phyloP scores from a whole-genome alignment of 1,140 invertebrate genomes.

The Hesperophylax magnus region DNA sequence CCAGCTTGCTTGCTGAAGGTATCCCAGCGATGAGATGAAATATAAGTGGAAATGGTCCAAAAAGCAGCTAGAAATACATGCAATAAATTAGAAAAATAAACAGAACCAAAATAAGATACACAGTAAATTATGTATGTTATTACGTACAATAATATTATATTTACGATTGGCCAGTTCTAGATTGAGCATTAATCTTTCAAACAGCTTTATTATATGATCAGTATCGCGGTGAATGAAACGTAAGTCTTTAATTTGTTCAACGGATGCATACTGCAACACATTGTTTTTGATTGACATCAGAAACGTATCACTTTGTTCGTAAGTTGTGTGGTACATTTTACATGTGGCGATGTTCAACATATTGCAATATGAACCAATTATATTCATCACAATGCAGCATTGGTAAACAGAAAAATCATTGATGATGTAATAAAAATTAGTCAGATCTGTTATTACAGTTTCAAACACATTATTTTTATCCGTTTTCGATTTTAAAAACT shows the following conservation, averaged over 20 bases:
- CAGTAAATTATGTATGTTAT: no score
- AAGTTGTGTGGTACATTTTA: neutral
- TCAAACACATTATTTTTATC: no score
- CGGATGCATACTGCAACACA: neutral
- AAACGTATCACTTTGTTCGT: neutral
- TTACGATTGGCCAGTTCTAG: neutral
- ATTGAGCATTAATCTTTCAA: neutral
- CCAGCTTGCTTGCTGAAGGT: no score
- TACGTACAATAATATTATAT: constrained; percentile 14
- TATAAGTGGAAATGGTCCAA: no score
- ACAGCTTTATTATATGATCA: neutral
- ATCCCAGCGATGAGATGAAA: no score
- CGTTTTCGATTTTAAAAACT: no score
- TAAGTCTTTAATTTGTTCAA: neutral
- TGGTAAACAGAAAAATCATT: neutral
- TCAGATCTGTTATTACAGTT: neutral
- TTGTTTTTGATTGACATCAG: neutral
- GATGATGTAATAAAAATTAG: neutral
- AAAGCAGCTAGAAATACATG: no score
- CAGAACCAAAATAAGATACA: no score
- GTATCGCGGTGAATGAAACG: neutral
- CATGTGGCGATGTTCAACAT: neutral
- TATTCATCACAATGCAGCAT: neutral
- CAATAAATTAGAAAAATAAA: no score
- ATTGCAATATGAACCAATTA: neutral